Base-by-base conservation (phyloP, 2,113 vertebrate species). In the Vulpes vulpes region DNA sequence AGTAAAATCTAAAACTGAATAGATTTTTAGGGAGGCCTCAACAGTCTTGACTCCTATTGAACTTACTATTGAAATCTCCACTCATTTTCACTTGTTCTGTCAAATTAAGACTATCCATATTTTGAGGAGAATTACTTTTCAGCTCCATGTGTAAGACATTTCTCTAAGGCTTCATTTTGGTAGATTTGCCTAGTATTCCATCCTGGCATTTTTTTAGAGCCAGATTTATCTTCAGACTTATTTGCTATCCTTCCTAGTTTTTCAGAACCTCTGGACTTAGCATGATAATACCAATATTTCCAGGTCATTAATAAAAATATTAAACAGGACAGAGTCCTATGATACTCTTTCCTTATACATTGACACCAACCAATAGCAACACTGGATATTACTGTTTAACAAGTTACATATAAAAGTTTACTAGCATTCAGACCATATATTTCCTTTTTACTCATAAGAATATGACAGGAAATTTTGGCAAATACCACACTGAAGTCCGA, bases 231-330 rank as follows among this genome's bases (percentile, higher is more conserved):
- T 78, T 62, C 12, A 43, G 38, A 55, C 1, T 19, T 90, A 64
- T 94, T 86, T 95, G 14, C 43, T 84, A 7, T 89, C 30, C 35
- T 83, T 95, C 25, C 62, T 93, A 71, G 11, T 64, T 95, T 96
- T 95, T 51, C 9, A 76, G 20, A 62, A 25, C 71, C 62, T 51
- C 38, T 64, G 38, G 23, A 90, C 95, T 94, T 30, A 90, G 30
- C 60, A 84, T 7, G 5, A 51, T 90, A 38, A 83, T 85, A 78
- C 81, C n/a, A 88, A 9, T 79, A 60, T 93, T 96, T 78, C 38
- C 19, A 92, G 35, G 32, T 93, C 55, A 86, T 82, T 93, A 93
- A 65, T 95, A 84, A 82, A 95, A 93, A 62, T 79, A 11, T 69
- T 81, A 38, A 93, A 35, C 9, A 89, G 82, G 85, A 80, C 55